These are phyloP conservation scores for Dryocosmus kuriphilus DNA, from an alignment of 2,888 invertebrate species.

Conservation along the genomic window DNA sequence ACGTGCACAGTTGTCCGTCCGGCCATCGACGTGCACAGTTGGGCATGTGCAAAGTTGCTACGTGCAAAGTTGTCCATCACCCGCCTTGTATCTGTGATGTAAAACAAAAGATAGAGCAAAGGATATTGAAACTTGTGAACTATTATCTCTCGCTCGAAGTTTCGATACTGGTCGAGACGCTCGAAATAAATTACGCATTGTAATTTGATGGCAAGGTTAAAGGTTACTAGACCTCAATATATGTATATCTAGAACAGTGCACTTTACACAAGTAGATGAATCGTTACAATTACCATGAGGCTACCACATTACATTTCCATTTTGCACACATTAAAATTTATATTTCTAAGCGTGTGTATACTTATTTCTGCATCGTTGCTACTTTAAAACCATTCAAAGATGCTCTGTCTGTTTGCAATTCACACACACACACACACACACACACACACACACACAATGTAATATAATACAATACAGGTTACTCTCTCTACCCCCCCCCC, in stretches of 20 bases:
- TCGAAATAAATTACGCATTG: constrained; percentile 27
- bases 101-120: background rate
- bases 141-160: background rate
- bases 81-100: background rate
- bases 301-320: constrained; percentile 59
- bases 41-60: too few relatives aligned
- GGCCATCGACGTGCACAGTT: too few relatives aligned
- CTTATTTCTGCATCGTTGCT: constrained; percentile 40
- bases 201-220: constrained; percentile 33
- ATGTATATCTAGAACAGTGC: constrained; percentile 34
- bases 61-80: too few relatives aligned
- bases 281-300: constrained; percentile 56
- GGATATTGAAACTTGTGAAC: constrained; percentile 7
- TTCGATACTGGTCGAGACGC: constrained; percentile 21
- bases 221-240: constrained; percentile 17
- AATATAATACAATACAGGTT: too few relatives aligned
- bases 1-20: too few relatives aligned
- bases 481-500: too few relatives aligned
- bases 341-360: constrained; percentile 50
- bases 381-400: constrained; percentile 35
- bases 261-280: constrained; percentile 50
- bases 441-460: too few relatives aligned
- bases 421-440: too few relatives aligned
- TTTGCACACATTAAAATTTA: constrained; percentile 56
- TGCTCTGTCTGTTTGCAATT: background rate